phyloP scores from a whole-genome alignment of 2,888 invertebrate genomes.

The Melanargia galathea region DNA sequence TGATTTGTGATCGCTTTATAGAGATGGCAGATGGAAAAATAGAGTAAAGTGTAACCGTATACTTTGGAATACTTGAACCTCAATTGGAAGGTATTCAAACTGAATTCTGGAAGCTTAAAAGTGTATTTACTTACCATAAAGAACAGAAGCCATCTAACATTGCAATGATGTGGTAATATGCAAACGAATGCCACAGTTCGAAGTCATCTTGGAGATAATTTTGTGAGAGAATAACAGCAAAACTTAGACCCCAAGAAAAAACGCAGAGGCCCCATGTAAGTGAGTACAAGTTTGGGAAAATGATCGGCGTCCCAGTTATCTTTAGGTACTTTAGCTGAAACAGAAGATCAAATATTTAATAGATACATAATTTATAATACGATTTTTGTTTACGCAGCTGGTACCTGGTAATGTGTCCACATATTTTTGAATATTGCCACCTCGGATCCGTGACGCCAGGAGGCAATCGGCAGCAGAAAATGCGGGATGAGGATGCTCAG shows the following conservation, averaged over 20 bases:
- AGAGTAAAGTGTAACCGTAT: too few species aligned
- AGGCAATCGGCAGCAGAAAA: slow-evolving; percentile 85
- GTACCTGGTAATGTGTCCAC: slow-evolving; percentile 89
- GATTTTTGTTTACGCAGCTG: too few species aligned
- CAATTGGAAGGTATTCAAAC: background rate
- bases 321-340: slow-evolving; percentile 83
- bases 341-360: background rate
- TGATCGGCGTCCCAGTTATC: slow-evolving; percentile 84
- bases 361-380: background rate
- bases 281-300: slow-evolving; percentile 84
- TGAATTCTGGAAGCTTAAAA: background rate
- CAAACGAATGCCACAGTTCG: slow-evolving; percentile 87
- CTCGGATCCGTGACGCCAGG: slow-evolving; percentile 87
- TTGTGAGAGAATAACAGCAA: slow-evolving; percentile 85
- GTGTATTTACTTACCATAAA: slow-evolving; percentile 80
- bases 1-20: too few species aligned
- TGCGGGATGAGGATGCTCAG: slow-evolving; percentile 87
- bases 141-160: slow-evolving; percentile 88
- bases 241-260: slow-evolving; percentile 85
- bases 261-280: slow-evolving; percentile 85
- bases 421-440: slow-evolving; percentile 89
- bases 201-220: slow-evolving; percentile 88
- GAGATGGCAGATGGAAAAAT: too few species aligned
- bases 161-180: slow-evolving; percentile 88
- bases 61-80: too few species aligned